phyloP scores from a whole-genome alignment of 1,140 invertebrate species.

The Maconellicoccus hirsutus region DNA sequence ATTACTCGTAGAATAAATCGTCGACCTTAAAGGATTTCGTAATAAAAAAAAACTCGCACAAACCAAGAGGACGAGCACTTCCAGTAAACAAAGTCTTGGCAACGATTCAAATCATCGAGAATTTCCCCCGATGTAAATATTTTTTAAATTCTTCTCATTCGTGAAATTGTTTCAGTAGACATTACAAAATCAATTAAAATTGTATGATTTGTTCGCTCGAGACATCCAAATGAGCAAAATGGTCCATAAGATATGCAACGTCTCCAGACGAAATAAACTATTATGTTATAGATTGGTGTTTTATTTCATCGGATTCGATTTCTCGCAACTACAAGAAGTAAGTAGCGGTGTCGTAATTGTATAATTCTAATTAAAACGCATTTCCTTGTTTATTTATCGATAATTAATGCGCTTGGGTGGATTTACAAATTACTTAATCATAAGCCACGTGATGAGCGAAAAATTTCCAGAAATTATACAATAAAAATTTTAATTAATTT shows the following conservation, averaged over 20 bases:
- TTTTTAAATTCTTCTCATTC: too few species aligned
- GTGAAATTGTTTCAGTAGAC: slow-evolving; percentile 13
- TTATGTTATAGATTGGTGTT: background rate
- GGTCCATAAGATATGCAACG: slow-evolving; percentile 18
- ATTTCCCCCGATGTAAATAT: too few species aligned
- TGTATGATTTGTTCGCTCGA: slow-evolving; percentile 13
- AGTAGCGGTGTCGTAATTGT: background rate
- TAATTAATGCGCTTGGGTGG: background rate
- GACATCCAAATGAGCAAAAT: background rate
- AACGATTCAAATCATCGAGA: too few species aligned
- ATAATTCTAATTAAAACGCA: background rate
- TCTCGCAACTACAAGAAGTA: background rate
- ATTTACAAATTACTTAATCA: background rate
- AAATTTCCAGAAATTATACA: too few species aligned
- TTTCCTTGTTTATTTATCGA: background rate
- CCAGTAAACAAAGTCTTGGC: too few species aligned
- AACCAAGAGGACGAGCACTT: too few species aligned
- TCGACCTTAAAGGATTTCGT: too few species aligned
- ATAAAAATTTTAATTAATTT: too few species aligned
- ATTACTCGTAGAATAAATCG: too few species aligned
- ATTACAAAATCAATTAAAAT: slow-evolving; percentile 4
- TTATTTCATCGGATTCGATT: slow-evolving; percentile 11
- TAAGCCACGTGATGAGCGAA: too few species aligned
- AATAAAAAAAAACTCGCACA: too few species aligned
- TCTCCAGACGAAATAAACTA: background rate